Base-by-base conservation (phyloP, 2,797 vertebrate species). In the Falco columbarius region DNA sequence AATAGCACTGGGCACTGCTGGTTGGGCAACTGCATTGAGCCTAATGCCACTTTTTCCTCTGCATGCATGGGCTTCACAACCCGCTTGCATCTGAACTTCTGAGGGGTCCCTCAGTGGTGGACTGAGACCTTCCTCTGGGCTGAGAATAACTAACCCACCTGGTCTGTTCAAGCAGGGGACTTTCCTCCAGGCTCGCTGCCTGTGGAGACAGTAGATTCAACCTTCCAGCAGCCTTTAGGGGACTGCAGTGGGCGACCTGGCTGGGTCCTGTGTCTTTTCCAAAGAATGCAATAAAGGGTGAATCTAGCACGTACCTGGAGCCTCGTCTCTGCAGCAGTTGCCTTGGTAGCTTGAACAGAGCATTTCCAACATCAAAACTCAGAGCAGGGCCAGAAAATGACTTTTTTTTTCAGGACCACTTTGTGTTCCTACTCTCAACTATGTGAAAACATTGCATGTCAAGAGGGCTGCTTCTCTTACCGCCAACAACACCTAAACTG, bases 371-470 rank as follows among this genome's bases (percentile, higher is more conserved):
- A 70, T 3, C 58, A 32, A 9, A 46, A n/a, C 34, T 74, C 46
- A 77, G 38, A 68, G 42, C 40, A 68, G 38, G 18, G 34, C 15
- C 65, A 46, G 42, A 61, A 30, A n/a, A 55, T 23, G 3, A 19
- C 4, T n/a, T 21, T 6, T 66, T 34, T 34, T 67, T 63, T 73
- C 56, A 20, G 52, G 21, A 73, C 22, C 47, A 62, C 40, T 59
- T 84, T n/a, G 9, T 71, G 26, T 71, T 86, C 46, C 27, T 14
- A 42, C 29, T 56, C 34, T 83, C 52, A 56, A 1, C 9, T 17
- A 1, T 46, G 49, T 81, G 55, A 66, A 86, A 81, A 26, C 0
- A 2, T 46, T 67, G 8, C 0, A 0, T 19, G 5, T 19, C n/a
- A 34, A 0, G 7, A 75, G 24, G 54, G 42, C 27, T 2, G 1